A percentile compares a stretch with the other conserved stretches of the same genome.
Conservation (phyloP, 2,797 vertebrate genomes). For the Danio tinwini region DNA sequence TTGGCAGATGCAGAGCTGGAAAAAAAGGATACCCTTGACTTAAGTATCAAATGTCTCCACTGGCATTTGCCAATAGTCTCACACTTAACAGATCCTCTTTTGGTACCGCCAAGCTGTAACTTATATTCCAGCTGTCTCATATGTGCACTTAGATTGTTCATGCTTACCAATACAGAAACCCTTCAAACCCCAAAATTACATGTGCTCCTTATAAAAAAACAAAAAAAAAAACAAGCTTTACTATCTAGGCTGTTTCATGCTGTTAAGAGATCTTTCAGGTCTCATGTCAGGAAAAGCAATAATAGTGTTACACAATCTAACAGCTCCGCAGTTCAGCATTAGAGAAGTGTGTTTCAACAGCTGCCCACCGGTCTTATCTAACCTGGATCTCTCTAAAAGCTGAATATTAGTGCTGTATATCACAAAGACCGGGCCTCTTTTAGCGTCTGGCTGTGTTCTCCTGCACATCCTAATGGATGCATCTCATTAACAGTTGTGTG, state of each 20-base stretch:
- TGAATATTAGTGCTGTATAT: slow-evolving; percentile 34
- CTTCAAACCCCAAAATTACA: no score
- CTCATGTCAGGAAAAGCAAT: not conserved
- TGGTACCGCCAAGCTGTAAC: slow-evolving; percentile 15
- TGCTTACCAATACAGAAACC: no score
- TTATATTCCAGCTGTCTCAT: slow-evolving; percentile 32
- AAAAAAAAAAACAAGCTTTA: not conserved
- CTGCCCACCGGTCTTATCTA: slow-evolving; percentile 22
- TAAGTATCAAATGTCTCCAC: slow-evolving; percentile 37
- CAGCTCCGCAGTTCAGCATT: slow-evolving; percentile 15
- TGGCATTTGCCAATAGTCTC: slow-evolving; percentile 23
- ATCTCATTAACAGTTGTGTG: slow-evolving; percentile 68
- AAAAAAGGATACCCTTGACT: slow-evolving; percentile 6
- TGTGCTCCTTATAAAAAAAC: not conserved
- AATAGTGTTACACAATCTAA: slow-evolving; percentile 12
- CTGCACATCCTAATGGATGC: slow-evolving; percentile 66
- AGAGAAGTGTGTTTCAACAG: slow-evolving; percentile 12
- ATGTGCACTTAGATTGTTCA: not conserved
- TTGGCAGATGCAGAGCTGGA: slow-evolving; percentile 6
- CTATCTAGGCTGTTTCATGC: not conserved
- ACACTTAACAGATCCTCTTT: not conserved
- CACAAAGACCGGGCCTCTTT: slow-evolving; percentile 12
- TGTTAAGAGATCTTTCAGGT: slow-evolving; percentile 3
- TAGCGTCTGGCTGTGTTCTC: slow-evolving; percentile 39
- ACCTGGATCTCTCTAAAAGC: slow-evolving; percentile 35